phyloP scores from a whole-genome alignment of 2,113 vertebrate genomes.

The Ascaphus truei region DNA sequence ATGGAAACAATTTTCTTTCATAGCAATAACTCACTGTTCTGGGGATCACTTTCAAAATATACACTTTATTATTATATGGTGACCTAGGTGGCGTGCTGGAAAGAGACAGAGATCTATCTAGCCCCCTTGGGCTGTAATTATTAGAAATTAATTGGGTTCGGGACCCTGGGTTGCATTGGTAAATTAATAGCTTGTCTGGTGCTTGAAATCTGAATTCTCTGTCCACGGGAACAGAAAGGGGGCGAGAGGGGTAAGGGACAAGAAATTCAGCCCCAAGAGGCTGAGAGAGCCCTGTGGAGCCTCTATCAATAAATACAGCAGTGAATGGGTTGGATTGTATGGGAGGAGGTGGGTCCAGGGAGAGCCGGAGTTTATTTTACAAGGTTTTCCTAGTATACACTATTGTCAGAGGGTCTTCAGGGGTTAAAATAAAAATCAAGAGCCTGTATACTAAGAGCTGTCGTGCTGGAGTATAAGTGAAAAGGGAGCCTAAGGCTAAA shows the following conservation, averaged over 20 bases:
- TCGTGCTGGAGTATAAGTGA: constrained; percentile 89
- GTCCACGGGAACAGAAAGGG: constrained; percentile 60
- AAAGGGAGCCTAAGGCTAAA: constrained; percentile 92
- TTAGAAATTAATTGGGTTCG: constrained; percentile 96
- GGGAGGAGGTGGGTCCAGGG: constrained; percentile 33
- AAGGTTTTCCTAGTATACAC: constrained; percentile 54
- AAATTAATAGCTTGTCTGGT: constrained; percentile 81
- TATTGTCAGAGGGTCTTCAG: constrained; percentile 67
- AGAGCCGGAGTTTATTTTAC: constrained; percentile 57
- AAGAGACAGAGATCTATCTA: constrained; percentile 65
- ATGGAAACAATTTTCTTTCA: constrained; percentile 89
- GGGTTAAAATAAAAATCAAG: constrained; percentile 89
- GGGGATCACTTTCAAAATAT: constrained; percentile 73
- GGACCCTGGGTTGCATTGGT: constrained; percentile 74
- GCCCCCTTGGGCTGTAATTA: constrained; percentile 89
- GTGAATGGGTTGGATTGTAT: constrained; percentile 49
- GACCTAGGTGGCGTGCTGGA: constrained; percentile 73
- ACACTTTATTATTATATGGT: constrained; percentile 79
- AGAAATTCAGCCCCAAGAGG: constrained; percentile 45
- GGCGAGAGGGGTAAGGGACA: constrained; percentile 51
- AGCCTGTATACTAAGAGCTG: constrained; percentile 76
- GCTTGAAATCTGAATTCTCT: constrained; percentile 74
- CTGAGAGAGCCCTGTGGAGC: constrained; percentile 18
- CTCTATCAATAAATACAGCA: constrained; percentile 44
- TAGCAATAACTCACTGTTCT: constrained; percentile 83